Evolutionary conservation across 1,140 invertebrate genomes (phyloP).

Genomic region (Euborellia annulipes): DNA sequence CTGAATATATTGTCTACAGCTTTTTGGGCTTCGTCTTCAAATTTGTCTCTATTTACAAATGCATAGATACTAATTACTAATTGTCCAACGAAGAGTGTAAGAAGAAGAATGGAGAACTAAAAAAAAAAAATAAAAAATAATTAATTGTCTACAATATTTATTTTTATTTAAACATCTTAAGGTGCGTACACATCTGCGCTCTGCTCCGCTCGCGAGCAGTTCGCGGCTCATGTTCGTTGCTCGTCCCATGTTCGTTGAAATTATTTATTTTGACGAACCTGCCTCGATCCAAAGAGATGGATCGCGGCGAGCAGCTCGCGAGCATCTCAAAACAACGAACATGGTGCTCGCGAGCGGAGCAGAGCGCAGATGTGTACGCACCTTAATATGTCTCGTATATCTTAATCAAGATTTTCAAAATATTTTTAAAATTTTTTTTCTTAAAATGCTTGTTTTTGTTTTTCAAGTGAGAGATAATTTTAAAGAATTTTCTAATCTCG

Average conservation of each 20-base stretch:
- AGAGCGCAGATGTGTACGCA: no score
- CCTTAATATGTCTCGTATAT: background rate
- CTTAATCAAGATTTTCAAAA: background rate
- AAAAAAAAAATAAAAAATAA: no score
- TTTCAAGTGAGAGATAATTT: conserved; percentile 5
- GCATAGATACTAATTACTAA: conserved; percentile 58
- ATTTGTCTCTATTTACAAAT: conserved; percentile 44
- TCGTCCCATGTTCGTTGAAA: no score
- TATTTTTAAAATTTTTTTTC: background rate
- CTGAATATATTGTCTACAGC: no score
- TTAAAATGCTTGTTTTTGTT: background rate
- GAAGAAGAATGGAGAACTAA: conserved; percentile 55
- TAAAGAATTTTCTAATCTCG: background rate
- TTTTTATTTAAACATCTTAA: no score
- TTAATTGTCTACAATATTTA: conserved; percentile 6
- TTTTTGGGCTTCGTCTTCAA: conserved; percentile 18
- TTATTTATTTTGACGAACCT: conserved; percentile 4
- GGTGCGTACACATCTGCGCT: no score
- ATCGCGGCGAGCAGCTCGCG: background rate
- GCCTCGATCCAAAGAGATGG: background rate
- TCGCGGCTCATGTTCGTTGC: no score
- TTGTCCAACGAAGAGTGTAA: conserved; percentile 56
- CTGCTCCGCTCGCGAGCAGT: no score
- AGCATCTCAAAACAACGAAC: no score
- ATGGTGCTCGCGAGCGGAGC: no score